A percentile compares a stretch with the other conserved stretches of the same genome.
Conservation (phyloP, 92 coral and sea anemone species). For the Palythoa caribaeorum region DNA sequence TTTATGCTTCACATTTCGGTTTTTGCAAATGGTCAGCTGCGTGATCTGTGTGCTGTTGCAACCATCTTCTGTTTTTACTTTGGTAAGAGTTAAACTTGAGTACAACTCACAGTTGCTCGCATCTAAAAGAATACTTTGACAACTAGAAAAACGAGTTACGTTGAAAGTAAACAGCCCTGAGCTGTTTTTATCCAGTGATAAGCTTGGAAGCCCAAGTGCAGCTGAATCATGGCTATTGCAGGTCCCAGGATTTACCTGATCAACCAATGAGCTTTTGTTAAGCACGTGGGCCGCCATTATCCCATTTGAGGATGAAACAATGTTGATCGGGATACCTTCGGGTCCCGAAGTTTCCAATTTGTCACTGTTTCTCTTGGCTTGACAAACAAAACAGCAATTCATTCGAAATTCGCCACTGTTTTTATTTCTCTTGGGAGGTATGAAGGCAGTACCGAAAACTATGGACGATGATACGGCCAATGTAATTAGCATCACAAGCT, state of each 20-base stretch:
- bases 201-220: background rate
- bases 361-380: background rate
- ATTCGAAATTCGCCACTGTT: background rate
- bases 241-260: background rate
- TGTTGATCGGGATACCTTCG: background rate
- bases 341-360: background rate
- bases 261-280: background rate
- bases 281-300: background rate
- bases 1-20: background rate
- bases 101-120: background rate
- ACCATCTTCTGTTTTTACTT: background rate
- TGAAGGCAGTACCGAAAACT: conserved; percentile 70
- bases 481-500: conserved; percentile 56
- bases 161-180: background rate
- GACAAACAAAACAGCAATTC: conserved; percentile 21
- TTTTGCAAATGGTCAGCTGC: background rate
- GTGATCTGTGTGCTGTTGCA: background rate
- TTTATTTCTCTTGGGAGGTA: conserved; percentile 12
- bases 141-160: background rate
- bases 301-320: background rate
- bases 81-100: background rate
- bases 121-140: background rate
- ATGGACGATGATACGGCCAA: conserved; percentile 52
- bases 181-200: background rate
- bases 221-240: background rate